Evolutionary conservation across 2,888 invertebrate genomes (phyloP), one percentile per base, ranked within the genome.

Genomic region (Aphrophora alni): DNA sequence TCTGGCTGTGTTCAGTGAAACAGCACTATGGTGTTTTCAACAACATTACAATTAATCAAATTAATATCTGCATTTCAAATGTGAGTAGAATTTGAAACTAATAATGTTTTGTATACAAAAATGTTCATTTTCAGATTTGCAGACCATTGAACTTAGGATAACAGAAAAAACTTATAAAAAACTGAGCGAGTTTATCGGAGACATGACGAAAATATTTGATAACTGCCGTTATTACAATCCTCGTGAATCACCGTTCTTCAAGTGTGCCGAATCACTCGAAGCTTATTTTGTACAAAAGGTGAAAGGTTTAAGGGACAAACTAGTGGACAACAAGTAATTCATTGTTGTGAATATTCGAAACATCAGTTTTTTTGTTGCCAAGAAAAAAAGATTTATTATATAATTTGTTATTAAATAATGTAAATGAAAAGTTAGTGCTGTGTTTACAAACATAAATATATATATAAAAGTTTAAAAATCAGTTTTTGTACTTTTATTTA

Each of bases 201-300:
- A 99, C 88, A 97, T 98, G 93, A 98, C 97, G 83, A 97, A 97
- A 90, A 97, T 99, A 87, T 98, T 99, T 89, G 98, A 99, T 90
- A 99, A 99, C 90, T 99, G 99, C 91, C 95, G 98, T 84, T 97
- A 97, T 88, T 98, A 98, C 90, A 98, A 98, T 90, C 96, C 97
- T 82, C 95, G 95, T 87, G 97, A 97, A 88, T 97, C 98, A 24
- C 95, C 97, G 83, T 98, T 98, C 90, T 98, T 96, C 90, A 95
- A 97, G 87, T 98, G 98, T 90, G 98, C 98, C 26, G 98, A 98
- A 88, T 94, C 95, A 78, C 91, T 99, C 83, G 98, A 99, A 90
- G 95, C 95, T 82, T 98, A 95, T 89, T 98, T 99, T 91, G 96
- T 97, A 88, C 95, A 96, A 90, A 97, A 97, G 91, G 95, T 97